Evolutionary conservation across 2,888 invertebrate species (phyloP), one percentile per base, ranked within the genome.

Genomic region (Drosophila lutescens): DNA sequence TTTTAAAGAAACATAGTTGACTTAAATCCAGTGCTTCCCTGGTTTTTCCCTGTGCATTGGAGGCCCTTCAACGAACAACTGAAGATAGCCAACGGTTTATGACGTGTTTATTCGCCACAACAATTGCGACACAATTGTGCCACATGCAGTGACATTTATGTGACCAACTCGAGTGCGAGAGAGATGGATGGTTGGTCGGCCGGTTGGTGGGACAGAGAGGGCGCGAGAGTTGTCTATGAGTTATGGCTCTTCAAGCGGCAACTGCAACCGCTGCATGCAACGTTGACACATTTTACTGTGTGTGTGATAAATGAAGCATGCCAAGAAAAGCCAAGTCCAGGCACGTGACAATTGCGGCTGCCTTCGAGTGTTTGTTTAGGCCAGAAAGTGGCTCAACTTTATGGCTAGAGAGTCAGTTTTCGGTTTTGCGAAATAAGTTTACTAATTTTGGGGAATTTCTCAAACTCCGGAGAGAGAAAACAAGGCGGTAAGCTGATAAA

Each of bases 101-200:
- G 75, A 79, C 67, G 72, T 73, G 72, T 73, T 73, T 80, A 78
- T 78, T 74, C 73, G 60, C 73, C 63, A 58, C 67, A 74, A 66
- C 72, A 74, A 73, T 73, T 75, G 86, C 81, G 75, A 73, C 80
- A 86, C 75, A 79, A 75, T 78, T 77, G 66, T 79, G 84, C 77
- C 85, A 84, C 84, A 80, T 75, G 77, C 86, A 75, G 66, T 74
- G 80, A 83, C 83, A 83, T 74, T 86, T 86, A 79, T 83, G 74
- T 67, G 75, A 68, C 80, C 78, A 72, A 67, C 80, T 74, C 74
- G 70, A 62, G 66, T 43, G 58, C 65, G 53, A 58, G 38, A 50
- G 53, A 38, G 57, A 51, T 17, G 62, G 58, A 46, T 46, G 55
- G 20, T 10, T 9, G 54, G 12, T 9, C 13, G 61, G 40, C 12